These are phyloP conservation scores for Iselma pallidipennis DNA, from an alignment of 2,888 invertebrate species.

Conservation along the genomic window DNA sequence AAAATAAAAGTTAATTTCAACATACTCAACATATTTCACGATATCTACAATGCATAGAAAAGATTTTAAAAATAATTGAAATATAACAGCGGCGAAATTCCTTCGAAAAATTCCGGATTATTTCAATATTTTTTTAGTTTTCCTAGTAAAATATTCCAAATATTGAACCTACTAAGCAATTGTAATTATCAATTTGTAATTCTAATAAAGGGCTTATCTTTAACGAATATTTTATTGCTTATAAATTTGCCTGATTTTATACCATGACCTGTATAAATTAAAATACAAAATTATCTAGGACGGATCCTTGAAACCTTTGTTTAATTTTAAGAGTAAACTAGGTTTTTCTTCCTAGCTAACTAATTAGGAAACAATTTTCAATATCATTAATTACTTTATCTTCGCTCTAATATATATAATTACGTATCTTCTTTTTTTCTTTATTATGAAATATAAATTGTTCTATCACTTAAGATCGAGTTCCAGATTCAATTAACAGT, in stretches of 20 bases:
- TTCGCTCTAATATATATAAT: too few relatives aligned
- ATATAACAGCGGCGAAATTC: too few relatives aligned
- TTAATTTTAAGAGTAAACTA: too few relatives aligned
- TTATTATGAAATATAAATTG: background rate
- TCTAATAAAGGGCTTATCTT: background rate
- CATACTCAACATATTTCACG: too few relatives aligned
- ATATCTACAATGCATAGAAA: too few relatives aligned
- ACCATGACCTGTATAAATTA: background rate
- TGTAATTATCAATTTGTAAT: background rate
- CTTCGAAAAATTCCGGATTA: too few relatives aligned
- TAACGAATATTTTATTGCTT: background rate
- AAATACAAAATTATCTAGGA: background rate
- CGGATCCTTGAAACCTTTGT: background rate
- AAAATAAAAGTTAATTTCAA: too few relatives aligned
- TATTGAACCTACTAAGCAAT: background rate
- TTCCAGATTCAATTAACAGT: constrained; percentile 11
- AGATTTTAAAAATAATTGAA: too few relatives aligned
- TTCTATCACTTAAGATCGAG: background rate
- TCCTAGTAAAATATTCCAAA: background rate
- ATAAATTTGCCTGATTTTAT: background rate
- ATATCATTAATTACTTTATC: too few relatives aligned
- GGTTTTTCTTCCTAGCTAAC: too few relatives aligned
- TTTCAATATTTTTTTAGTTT: background rate
- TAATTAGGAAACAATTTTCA: too few relatives aligned
- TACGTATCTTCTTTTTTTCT: too few relatives aligned